phyloP scores from a whole-genome alignment of 1,140 invertebrate species.

The Eumeta japonica region DNA sequence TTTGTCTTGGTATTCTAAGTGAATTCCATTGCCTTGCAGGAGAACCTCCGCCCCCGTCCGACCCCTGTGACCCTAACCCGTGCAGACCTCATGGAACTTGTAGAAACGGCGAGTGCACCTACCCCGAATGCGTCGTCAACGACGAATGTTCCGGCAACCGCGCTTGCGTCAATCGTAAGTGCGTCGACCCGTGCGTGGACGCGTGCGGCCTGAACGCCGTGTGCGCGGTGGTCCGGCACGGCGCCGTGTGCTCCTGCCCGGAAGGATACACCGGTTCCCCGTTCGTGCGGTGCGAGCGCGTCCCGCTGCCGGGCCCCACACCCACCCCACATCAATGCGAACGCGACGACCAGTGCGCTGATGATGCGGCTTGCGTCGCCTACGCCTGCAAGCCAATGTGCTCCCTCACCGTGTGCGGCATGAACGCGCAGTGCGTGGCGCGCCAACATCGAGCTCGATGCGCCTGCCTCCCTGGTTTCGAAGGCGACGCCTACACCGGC shows the following conservation, averaged over 20 bases:
- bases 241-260: slow-evolving; percentile 68
- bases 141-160: slow-evolving; percentile 78
- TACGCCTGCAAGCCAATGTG: slow-evolving; percentile 79
- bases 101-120: slow-evolving; percentile 72
- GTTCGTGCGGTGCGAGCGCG: slow-evolving; percentile 67
- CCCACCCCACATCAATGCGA: slow-evolving; percentile 74
- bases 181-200: slow-evolving; percentile 76
- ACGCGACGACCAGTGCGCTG: slow-evolving; percentile 77
- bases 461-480: slow-evolving; percentile 78
- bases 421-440: slow-evolving; percentile 78
- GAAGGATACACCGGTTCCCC: slow-evolving; percentile 76
- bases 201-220: slow-evolving; percentile 83
- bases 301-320: slow-evolving; percentile 36
- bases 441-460: slow-evolving; percentile 81
- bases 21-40: not conserved
- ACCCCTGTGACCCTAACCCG: slow-evolving; percentile 80
- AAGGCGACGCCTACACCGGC: slow-evolving; percentile 78
- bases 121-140: slow-evolving; percentile 84
- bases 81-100: slow-evolving; percentile 80
- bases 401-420: slow-evolving; percentile 68
- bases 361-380: slow-evolving; percentile 81
- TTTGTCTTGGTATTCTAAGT: not conserved
- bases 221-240: slow-evolving; percentile 77
- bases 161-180: slow-evolving; percentile 79
- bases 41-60: slow-evolving; percentile 37